A percentile compares a stretch with the other conserved stretches of the same genome.
phyloP scores from a whole-genome alignment of 1,140 invertebrate species.

The Leptopilina boulardi region DNA sequence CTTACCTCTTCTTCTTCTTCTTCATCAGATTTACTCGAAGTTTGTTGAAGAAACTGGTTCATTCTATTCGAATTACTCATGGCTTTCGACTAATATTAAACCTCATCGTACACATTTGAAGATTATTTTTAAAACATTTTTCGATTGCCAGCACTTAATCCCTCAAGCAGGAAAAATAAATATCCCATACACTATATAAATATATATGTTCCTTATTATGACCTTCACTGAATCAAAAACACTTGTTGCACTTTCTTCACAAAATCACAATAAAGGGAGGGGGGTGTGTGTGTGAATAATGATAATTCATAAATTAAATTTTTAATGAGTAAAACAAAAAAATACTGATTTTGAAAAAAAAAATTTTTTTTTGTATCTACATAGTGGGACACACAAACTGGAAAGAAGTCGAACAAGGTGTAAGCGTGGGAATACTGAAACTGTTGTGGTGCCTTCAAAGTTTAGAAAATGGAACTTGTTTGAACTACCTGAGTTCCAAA shows the following conservation, averaged over 20 bases:
- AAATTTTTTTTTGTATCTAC: neutral
- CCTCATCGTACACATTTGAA: neutral
- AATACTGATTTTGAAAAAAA: neutral
- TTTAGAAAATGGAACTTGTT: slow-evolving; percentile 15
- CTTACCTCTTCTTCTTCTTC: slow-evolving; percentile 42
- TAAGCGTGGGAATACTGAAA: slow-evolving; percentile 20
- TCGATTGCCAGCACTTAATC: slow-evolving; percentile 1
- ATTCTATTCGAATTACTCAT: slow-evolving; percentile 44
- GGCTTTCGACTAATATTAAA: slow-evolving; percentile 17
- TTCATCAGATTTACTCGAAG: slow-evolving; percentile 37
- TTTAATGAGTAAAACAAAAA: too few relatives aligned
- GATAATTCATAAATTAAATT: neutral
- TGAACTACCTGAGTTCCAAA: neutral
- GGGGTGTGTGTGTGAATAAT: too few relatives aligned
- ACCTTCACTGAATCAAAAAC: neutral
- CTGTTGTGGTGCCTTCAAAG: neutral
- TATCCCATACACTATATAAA: neutral
- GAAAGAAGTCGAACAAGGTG: neutral
- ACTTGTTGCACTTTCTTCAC: neutral
- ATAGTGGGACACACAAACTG: neutral
- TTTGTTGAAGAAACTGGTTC: slow-evolving; percentile 44
- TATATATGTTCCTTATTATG: neutral
- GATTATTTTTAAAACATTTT: slow-evolving; percentile 24
- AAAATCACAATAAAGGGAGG: too few relatives aligned
- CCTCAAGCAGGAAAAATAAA: neutral